A percentile compares a stretch with the other conserved stretches of the same genome.
phyloP scores from a whole-genome alignment of 2,797 vertebrate species.

The Cryptoblepharus egeriae region DNA sequence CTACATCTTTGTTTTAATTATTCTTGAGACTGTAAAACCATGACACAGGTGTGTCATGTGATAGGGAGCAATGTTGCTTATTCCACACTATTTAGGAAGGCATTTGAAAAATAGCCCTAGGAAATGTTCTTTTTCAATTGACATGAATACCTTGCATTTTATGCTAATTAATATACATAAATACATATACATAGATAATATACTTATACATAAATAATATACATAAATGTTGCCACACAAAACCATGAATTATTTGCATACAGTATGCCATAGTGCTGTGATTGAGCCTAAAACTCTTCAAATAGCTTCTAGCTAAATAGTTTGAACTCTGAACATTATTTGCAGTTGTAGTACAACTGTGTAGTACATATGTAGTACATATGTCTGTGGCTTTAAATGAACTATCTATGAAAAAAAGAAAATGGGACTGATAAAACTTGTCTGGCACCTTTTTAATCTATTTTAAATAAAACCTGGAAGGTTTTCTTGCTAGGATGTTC shows the following conservation, averaged over 20 bases:
- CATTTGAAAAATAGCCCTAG: not conserved
- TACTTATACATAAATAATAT: not conserved
- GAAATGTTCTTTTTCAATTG: not conserved
- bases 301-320: not conserved
- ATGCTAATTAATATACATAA: not conserved
- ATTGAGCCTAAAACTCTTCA: not conserved
- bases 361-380: too few species aligned
- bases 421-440: not conserved
- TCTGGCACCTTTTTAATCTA: not conserved
- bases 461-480: not conserved
- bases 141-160: not conserved
- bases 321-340: too few species aligned
- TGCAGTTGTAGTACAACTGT: too few species aligned
- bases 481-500: not conserved
- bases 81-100: not conserved
- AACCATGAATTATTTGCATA: not conserved
- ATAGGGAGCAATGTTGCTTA: not conserved
- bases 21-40: conserved; percentile 1
- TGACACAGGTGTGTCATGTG: conserved; percentile 7
- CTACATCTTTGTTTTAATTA: not conserved
- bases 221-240: not conserved
- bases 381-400: not conserved
- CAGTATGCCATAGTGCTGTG: not conserved
- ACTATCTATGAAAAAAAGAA: not conserved
- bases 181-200: too few species aligned